Evolutionary conservation across 2,113 vertebrate species (phyloP), one percentile per base, ranked within the genome.

Genomic region (Patagioenas fasciata): DNA sequence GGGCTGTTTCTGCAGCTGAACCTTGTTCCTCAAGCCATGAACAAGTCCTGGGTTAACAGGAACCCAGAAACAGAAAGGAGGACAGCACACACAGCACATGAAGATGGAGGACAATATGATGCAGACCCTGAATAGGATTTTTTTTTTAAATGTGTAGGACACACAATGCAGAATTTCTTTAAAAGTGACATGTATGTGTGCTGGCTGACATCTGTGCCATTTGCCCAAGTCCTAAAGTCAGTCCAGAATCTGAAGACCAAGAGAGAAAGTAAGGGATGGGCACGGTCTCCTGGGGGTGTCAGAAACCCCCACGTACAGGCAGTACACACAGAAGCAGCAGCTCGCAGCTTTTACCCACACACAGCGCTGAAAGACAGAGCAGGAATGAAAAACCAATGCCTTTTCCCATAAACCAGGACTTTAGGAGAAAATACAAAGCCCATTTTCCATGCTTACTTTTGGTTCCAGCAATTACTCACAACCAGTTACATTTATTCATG

Each of bases 241-340:
- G 57, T 2, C 15, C 48, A 44, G 80, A 4, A 91, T 53, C 42
- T 67, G 88, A 88, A 54, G 47, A 56, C 2, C 13, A 31, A 24
- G 44, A 8, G 23, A 85, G 20, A 53, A 44, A 89, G 31, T 5
- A 18, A 87, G 47, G 2, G 2, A 2, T 8, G 47, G 53, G 12
- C 57, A 44, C 2, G 31, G 44, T 3, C 34, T 29, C 21, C 65
- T 23, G 47, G 10, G 11, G 29, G 14, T 53, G 29, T 42, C 15
- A 29, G 73, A 40, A 47, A 32, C 21, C 18, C 47, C 18, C 48
- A 4, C 0, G 0, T 48, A 16, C 1, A 0, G 11, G 48, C 88
- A 80, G 64, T 69, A 15, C 48, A n/a, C 0, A 1, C 23, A 62
- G 50, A 10, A 54, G 24, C 67, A 34, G 51, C 0, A 0, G 24